Evolutionary conservation across 2,113 vertebrate species (phyloP).

Genomic region (Bufo bufo): DNA sequence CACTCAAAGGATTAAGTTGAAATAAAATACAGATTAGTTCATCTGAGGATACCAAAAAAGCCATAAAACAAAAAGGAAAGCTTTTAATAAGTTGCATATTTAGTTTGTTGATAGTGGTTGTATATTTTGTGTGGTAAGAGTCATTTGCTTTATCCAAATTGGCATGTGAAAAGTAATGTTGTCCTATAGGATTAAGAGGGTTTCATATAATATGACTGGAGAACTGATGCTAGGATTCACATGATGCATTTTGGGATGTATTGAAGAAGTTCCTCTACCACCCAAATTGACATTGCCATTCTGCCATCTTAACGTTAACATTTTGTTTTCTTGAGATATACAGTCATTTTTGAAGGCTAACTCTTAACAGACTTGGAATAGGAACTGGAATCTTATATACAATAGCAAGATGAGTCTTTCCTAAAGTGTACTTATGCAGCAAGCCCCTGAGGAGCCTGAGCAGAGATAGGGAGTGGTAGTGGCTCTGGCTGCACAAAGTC

Average conservation of each 20-base stretch:
- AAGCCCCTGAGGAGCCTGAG: too few relatives aligned
- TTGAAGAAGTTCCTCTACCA: background rate
- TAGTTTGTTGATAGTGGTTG: constrained; percentile 4
- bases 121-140: constrained; percentile 11
- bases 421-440: too few relatives aligned
- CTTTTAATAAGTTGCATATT: constrained; percentile 26
- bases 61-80: background rate
- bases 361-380: too few relatives aligned
- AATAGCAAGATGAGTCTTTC: too few relatives aligned
- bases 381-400: too few relatives aligned
- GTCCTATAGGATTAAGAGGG: background rate
- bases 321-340: background rate
- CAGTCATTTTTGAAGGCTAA: background rate
- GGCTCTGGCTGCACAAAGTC: too few relatives aligned
- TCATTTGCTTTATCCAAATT: constrained; percentile 3
- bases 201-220: background rate
- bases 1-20: background rate
- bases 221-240: background rate
- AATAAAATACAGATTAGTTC: constrained; percentile 13
- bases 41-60: background rate
- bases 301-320: background rate
- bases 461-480: too few relatives aligned
- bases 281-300: background rate
- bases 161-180: background rate
- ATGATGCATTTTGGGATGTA: background rate